A percentile compares a stretch with the other conserved stretches of the same genome.
phyloP scores from a whole-genome alignment of 2,797 vertebrate genomes.

The Anomalospiza imberbis region DNA sequence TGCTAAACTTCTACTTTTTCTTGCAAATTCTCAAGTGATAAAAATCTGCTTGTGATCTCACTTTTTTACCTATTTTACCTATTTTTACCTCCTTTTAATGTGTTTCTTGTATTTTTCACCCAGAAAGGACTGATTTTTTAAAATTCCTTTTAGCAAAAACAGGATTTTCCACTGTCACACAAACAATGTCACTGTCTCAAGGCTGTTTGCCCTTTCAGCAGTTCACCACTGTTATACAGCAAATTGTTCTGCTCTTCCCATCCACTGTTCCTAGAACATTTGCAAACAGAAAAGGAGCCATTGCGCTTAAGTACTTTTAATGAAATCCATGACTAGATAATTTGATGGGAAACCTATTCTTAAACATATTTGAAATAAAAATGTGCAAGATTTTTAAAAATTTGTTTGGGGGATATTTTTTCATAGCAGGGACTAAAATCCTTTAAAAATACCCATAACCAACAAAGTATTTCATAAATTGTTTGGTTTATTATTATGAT shows the following conservation, averaged over 20 bases:
- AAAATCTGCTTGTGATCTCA: background rate
- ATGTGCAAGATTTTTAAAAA: fast-evolving
- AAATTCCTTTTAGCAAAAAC: background rate
- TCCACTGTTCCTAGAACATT: background rate
- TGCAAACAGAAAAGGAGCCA: background rate
- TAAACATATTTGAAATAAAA: background rate
- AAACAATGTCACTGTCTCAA: background rate
- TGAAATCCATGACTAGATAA: background rate
- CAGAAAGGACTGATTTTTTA: background rate
- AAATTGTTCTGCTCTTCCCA: background rate
- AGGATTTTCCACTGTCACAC: background rate
- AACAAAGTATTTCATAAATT: background rate
- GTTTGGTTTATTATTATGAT: background rate
- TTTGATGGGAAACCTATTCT: background rate
- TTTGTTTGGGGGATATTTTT: background rate
- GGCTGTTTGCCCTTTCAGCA: background rate
- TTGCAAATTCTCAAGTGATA: background rate
- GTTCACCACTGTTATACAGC: background rate
- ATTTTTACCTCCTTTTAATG: background rate
- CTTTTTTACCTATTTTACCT: background rate
- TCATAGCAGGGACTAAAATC: background rate
- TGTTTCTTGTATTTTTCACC: background rate
- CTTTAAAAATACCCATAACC: background rate
- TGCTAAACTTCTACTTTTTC: background rate
- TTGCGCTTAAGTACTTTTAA: background rate